Evolutionary conservation across 2,797 vertebrate species (phyloP).

Genomic region (Smutsia temminckii): DNA sequence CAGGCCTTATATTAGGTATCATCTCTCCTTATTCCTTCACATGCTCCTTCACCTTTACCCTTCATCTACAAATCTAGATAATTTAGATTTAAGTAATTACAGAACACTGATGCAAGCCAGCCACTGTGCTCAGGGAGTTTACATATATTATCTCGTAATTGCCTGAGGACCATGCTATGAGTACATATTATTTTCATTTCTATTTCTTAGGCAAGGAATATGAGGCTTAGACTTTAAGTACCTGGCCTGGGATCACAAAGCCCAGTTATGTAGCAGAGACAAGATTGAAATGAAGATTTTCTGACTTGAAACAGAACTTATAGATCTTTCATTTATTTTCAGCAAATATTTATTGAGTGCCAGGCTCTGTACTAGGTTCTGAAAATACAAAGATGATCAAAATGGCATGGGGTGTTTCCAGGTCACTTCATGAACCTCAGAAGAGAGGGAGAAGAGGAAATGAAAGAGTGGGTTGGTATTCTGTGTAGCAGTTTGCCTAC

Average conservation of each 20-base stretch:
- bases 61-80: not conserved
- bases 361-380: not conserved
- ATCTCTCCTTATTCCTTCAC: not conserved
- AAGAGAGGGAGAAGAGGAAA: not conserved
- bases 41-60: not conserved
- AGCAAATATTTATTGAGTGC: not conserved
- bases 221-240: not conserved
- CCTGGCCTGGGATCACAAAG: not conserved
- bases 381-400: not conserved
- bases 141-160: not conserved
- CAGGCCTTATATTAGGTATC: not conserved
- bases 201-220: not conserved
- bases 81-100: conserved; percentile 36
- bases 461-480: not conserved
- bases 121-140: not conserved
- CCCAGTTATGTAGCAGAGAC: not conserved
- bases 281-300: conserved; percentile 29
- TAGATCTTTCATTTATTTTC: not conserved
- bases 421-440: not conserved
- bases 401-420: not conserved
- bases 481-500: not conserved
- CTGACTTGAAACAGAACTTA: conserved; percentile 22
- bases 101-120: not conserved
- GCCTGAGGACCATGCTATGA: not conserved
- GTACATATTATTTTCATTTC: conserved; percentile 15